Evolutionary conservation across 2,113 vertebrate species (phyloP), one percentile per base, ranked within the genome.

Genomic region (Boleophthalmus pectinirostris): DNA sequence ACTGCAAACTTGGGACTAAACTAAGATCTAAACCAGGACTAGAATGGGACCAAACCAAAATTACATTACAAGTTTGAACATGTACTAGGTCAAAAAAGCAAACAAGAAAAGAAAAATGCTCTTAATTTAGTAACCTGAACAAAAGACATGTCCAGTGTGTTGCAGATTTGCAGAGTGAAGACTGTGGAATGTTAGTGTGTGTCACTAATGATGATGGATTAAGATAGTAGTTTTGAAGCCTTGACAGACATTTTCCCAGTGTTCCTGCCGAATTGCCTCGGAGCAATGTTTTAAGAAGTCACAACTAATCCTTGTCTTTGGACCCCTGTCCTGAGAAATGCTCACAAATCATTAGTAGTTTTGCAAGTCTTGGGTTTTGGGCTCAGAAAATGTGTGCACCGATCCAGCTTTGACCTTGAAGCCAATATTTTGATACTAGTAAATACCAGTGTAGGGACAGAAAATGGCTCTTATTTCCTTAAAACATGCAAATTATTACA

Each of bases 281-380:
- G 20, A 43, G 33, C n/a, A 45, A 43, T 64, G 29, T 64, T 64
- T 43, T 12, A 66, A 21, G 43, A 66, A 23, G 21, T 23, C 12
- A 46, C n/a, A 9, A 21, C 35, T 65, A 35, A 65, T 45, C 0
- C 11, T 38, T 18, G 5, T 66, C 38, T 47, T 15, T 46, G 61
- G 47, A n/a, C 1, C 12, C 18, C 69, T 45, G 14, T 43, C 38
- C 21, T 24, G 20, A 67, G 53, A 72, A 82, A 75, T 74, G 66
- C 35, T 29, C 16, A 14, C 12, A 24, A 25, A 46, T 16, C 7
- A 23, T 58, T 24, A 69, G 38, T 47, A 65, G 51, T 67, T 29
- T 64, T 35, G 14, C 9, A 10, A 43, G 38, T 43, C 38, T 43
- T 38, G 9, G 35, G 0, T 38, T 35, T 38, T 38, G 35, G 35